phyloP scores from a whole-genome alignment of 2,113 vertebrate genomes.

The Chinchilla lanigera region DNA sequence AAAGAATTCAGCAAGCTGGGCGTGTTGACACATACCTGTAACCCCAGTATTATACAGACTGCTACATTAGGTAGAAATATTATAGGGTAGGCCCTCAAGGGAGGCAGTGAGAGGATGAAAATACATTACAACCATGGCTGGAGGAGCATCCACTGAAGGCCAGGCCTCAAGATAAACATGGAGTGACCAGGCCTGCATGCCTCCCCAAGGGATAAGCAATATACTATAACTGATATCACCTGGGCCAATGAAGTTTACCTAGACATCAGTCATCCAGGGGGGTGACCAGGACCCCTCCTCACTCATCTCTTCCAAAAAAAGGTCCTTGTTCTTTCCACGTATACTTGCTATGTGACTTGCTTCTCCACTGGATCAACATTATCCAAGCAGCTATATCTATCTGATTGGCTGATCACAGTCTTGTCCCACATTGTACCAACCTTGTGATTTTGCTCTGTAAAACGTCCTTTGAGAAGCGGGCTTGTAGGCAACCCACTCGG shows the following conservation, averaged over 20 bases:
- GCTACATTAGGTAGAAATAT: not conserved
- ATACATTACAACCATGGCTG: not conserved
- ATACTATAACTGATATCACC: not conserved
- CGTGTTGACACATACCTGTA: not conserved
- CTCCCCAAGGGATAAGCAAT: not conserved
- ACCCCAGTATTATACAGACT: not conserved
- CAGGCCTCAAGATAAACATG: not conserved
- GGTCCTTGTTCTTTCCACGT: not conserved
- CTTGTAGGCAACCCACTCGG: not conserved
- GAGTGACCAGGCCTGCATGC: not conserved
- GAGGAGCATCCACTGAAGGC: not conserved
- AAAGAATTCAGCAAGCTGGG: not conserved
- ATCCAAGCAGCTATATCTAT: not conserved
- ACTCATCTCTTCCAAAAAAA: not conserved
- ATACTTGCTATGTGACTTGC: not conserved
- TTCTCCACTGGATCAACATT: not conserved
- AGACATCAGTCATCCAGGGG: not conserved
- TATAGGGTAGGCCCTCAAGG: not conserved
- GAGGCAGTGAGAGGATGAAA: not conserved
- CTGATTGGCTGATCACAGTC: not conserved
- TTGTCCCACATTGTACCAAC: not conserved
- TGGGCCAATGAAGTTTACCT: not conserved
- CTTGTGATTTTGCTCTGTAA: not conserved
- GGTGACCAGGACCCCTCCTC: not conserved
- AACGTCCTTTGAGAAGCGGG: not conserved